A percentile compares a stretch with the other conserved stretches of the same genome.
These are phyloP conservation scores for Cardiocondyla obscurior DNA, from an alignment of 1,140 invertebrate genomes.

Conservation along the genomic window DNA sequence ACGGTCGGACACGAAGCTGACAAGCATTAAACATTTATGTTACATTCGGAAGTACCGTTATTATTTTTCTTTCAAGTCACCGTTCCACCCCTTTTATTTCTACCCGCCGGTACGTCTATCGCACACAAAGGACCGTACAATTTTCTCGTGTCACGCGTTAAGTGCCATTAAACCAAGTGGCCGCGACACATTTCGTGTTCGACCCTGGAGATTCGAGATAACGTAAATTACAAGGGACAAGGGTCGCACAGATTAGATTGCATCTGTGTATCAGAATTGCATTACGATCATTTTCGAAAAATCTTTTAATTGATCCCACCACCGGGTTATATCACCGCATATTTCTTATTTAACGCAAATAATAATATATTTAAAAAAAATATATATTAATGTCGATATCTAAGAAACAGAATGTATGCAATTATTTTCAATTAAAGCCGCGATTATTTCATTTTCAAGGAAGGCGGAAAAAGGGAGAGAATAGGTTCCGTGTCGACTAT, in stretches of 20 bases:
- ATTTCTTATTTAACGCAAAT: neutral
- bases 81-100: neutral
- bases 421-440: no score
- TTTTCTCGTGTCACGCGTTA: conserved; percentile 48
- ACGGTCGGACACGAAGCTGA: neutral
- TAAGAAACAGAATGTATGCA: neutral
- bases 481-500: conserved; percentile 32
- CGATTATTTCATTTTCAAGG: conserved; percentile 10
- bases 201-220: conserved; percentile 52
- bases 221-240: conserved; percentile 55
- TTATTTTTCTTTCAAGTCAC: conserved; percentile 4
- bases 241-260: conserved; percentile 52
- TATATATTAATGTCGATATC: neutral
- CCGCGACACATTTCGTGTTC: conserved; percentile 55
- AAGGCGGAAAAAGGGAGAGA: neutral
- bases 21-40: conserved; percentile 15
- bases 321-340: neutral
- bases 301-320: conserved; percentile 22
- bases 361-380: neutral
- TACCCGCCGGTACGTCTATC: neutral
- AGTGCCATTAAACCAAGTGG: conserved; percentile 57
- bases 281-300: conserved; percentile 45
- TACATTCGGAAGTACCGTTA: neutral
- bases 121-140: conserved; percentile 47
- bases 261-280: conserved; percentile 42